phyloP scores from a whole-genome alignment of 2,797 vertebrate species.

The Chiroxiphia lanceolata region DNA sequence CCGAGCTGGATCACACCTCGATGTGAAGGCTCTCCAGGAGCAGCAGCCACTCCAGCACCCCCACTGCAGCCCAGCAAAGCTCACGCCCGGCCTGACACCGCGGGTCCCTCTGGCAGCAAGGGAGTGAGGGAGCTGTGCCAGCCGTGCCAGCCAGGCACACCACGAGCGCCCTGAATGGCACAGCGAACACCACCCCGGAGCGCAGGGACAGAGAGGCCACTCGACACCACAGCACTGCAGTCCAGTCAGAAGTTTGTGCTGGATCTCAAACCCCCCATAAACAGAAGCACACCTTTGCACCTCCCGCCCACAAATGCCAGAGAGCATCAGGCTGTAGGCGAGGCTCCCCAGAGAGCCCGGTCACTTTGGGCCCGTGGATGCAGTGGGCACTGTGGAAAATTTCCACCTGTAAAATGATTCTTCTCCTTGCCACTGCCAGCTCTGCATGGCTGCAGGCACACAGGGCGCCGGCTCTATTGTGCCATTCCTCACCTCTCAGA shows the following conservation, averaged over 20 bases:
- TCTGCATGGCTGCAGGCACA: accelerated
- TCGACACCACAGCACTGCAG: accelerated
- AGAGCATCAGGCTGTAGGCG: accelerated
- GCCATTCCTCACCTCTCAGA: accelerated
- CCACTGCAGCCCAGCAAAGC: not conserved
- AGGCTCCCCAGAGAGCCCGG: not conserved
- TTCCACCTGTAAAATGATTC: not conserved
- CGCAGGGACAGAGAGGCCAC: accelerated
- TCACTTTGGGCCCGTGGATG: accelerated
- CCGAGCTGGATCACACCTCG: not conserved
- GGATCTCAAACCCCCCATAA: accelerated
- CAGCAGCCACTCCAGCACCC: not conserved
- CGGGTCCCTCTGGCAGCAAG: not conserved
- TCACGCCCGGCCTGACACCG: not conserved
- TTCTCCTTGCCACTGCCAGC: accelerated
- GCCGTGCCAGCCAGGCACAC: accelerated
- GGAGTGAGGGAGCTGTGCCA: accelerated
- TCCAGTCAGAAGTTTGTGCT: accelerated
- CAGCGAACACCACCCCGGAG: accelerated
- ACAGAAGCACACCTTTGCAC: not conserved
- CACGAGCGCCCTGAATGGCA: accelerated
- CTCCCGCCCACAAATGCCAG: not conserved
- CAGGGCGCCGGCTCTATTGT: accelerated
- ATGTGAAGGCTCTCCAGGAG: slow-evolving; percentile 3
- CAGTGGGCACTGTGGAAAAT: not conserved